These are phyloP conservation scores for Dermolepida albohirtum DNA, from an alignment of 2,888 invertebrate genomes.

Conservation along the genomic window DNA sequence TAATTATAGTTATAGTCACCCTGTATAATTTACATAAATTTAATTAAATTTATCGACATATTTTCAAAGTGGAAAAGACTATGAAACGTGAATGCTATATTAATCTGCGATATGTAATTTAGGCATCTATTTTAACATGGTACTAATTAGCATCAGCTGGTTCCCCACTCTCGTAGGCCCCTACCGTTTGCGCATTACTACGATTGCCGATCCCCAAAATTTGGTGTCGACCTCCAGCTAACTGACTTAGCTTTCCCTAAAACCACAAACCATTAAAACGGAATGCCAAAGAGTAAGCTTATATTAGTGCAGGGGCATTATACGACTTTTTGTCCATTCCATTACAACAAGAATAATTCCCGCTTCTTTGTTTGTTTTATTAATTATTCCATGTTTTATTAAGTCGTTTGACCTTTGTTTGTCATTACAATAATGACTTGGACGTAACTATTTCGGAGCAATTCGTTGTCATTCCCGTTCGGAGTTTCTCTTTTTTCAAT, in stretches of 20 bases:
- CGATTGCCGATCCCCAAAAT: conserved; percentile 12
- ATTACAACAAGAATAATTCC: conserved; percentile 37
- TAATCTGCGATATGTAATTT: conserved; percentile 23
- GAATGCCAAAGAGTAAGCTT: conserved; percentile 54
- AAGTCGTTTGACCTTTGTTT: conserved; percentile 40
- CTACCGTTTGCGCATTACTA: conserved; percentile 12
- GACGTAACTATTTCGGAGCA: conserved; percentile 9
- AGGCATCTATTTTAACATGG: conserved; percentile 51
- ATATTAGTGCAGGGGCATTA: conserved; percentile 50
- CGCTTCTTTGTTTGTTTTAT: conserved; percentile 50
- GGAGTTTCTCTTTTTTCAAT: neutral
- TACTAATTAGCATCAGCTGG: conserved; percentile 53
- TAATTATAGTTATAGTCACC: conserved; percentile 28
- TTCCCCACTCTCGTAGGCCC: conserved; percentile 32
- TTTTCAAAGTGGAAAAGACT: conserved; percentile 22
- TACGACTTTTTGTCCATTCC: conserved; percentile 50
- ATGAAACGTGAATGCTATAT: conserved; percentile 19
- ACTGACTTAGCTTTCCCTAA: conserved; percentile 52
- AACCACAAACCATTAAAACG: conserved; percentile 54
- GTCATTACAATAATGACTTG: conserved; percentile 27
- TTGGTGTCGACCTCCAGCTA: conserved; percentile 49
- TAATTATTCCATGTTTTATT: conserved; percentile 46
- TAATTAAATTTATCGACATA: conserved; percentile 33
- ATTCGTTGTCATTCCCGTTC: neutral
- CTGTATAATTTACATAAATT: conserved; percentile 37